Evolutionary conservation across 2,113 vertebrate genomes (phyloP).

Genomic region (Bubalus kerabau): DNA sequence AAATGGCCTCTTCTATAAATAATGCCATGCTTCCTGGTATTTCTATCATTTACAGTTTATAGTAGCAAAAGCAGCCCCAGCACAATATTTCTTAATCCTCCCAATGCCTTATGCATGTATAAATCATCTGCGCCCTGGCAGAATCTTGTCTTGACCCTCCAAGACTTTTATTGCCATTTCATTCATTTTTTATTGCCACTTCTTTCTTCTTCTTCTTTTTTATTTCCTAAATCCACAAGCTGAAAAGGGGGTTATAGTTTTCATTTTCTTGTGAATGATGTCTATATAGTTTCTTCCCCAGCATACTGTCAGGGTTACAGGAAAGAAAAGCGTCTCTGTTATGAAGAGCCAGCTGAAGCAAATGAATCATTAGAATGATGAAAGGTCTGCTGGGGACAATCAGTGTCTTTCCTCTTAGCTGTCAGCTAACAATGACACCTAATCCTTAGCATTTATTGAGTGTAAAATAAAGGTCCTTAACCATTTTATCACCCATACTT

Average conservation of each 20-base stretch:
- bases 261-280: slow-evolving; percentile 35
- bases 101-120: not conserved
- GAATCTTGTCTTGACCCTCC: not conserved
- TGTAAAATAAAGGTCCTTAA: not conserved
- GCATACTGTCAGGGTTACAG: not conserved
- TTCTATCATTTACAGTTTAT: not conserved
- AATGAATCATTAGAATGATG: not conserved
- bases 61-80: not conserved
- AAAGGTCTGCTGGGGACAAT: not conserved
- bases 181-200: slow-evolving; percentile 13
- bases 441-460: not conserved
- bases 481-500: not conserved
- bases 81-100: not conserved
- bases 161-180: slow-evolving; percentile 41
- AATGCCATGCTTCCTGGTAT: not conserved
- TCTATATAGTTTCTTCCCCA: not conserved
- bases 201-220: not conserved
- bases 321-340: not conserved
- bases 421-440: not conserved
- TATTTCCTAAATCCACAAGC: not conserved
- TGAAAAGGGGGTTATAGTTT: slow-evolving; percentile 24
- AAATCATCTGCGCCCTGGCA: not conserved
- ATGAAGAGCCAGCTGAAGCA: not conserved
- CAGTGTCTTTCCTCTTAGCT: not conserved
- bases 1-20: slow-evolving; percentile 11